These are phyloP conservation scores for Orchestes rusci DNA, from an alignment of 2,888 invertebrate genomes.

Conservation along the genomic window DNA sequence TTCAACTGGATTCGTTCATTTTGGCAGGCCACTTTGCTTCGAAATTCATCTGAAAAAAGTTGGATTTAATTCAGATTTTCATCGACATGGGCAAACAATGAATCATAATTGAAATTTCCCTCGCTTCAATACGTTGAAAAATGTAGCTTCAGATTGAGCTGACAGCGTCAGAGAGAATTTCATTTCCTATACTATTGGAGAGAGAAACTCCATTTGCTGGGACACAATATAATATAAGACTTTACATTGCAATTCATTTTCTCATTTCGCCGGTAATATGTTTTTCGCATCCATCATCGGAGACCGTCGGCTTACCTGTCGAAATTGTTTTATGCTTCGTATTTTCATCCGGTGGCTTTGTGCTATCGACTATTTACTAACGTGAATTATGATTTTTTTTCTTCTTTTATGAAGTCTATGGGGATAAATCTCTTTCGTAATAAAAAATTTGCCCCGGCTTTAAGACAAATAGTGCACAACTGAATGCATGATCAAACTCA, in stretches of 20 bases:
- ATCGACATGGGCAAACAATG: neutral
- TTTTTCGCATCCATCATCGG: slow-evolving; percentile 12
- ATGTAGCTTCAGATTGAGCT: neutral
- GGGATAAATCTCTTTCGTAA: no score
- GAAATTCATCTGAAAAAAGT: slow-evolving; percentile 73
- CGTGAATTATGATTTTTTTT: no score
- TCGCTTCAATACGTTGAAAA: no score
- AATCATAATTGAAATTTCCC: neutral
- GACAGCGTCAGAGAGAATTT: neutral
- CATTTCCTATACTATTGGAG: no score
- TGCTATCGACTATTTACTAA: no score
- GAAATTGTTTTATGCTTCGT: slow-evolving; percentile 12
- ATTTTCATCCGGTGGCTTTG: no score
- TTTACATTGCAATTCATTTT: slow-evolving; percentile 14
- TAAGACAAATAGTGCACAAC: no score
- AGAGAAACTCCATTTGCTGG: slow-evolving; percentile 15
- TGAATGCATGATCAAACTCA: no score
- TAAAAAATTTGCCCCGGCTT: no score
- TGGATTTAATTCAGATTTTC: slow-evolving; percentile 17
- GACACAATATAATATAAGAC: slow-evolving; percentile 15
- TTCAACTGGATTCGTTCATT: slow-evolving; percentile 81
- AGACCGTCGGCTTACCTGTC: slow-evolving; percentile 7
- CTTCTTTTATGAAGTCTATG: no score
- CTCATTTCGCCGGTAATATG: slow-evolving; percentile 13
- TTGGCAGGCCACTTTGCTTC: slow-evolving; percentile 89